Percentiles rank a stretch among this genome's conserved stretches.
Evolutionary conservation across 92 coral and sea anemone species (phyloP).

Genomic region (Anthopleura xanthogrammica): DNA sequence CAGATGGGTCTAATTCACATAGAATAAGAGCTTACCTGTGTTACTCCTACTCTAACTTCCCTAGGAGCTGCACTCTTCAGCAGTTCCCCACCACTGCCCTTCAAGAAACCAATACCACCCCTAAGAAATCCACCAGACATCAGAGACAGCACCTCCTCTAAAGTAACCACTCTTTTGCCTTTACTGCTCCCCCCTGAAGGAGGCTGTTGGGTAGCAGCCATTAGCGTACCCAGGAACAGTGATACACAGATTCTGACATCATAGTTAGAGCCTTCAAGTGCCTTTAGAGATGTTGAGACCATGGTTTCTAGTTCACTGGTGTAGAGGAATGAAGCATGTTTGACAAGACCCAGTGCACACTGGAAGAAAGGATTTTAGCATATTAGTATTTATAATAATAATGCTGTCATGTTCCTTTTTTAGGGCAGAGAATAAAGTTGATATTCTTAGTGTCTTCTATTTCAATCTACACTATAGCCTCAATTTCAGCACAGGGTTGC

Average conservation of each 20-base stretch:
- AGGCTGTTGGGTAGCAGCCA: constrained; percentile 89
- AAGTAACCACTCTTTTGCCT: constrained; percentile 58
- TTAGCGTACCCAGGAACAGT: constrained; percentile 79
- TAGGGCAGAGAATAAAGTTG: too few relatives aligned
- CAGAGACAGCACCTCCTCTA: constrained; percentile 80
- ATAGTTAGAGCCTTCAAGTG: constrained; percentile 93
- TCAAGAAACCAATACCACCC: constrained; percentile 97
- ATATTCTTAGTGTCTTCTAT: too few relatives aligned
- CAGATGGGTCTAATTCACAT: background rate
- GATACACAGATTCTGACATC: constrained; percentile 96
- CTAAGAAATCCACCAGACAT: constrained; percentile 98
- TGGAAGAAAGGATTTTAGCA: constrained; percentile 15
- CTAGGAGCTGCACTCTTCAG: constrained; percentile 86
- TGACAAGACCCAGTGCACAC: constrained; percentile 90
- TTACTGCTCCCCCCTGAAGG: constrained; percentile 57
- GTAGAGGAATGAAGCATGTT: constrained; percentile 88
- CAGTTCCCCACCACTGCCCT: constrained; percentile 91
- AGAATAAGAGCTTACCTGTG: constrained; percentile 62
- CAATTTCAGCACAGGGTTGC: too few relatives aligned
- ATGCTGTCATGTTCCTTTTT: too few relatives aligned
- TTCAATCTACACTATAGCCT: too few relatives aligned
- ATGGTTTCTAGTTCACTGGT: constrained; percentile 84
- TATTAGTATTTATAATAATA: background rate
- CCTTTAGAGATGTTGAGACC: constrained; percentile 83
- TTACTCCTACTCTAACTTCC: constrained; percentile 97